Evolutionary conservation across 2,888 invertebrate genomes (phyloP), one percentile per base, ranked within the genome.

Genomic region (Acheta domesticus): DNA sequence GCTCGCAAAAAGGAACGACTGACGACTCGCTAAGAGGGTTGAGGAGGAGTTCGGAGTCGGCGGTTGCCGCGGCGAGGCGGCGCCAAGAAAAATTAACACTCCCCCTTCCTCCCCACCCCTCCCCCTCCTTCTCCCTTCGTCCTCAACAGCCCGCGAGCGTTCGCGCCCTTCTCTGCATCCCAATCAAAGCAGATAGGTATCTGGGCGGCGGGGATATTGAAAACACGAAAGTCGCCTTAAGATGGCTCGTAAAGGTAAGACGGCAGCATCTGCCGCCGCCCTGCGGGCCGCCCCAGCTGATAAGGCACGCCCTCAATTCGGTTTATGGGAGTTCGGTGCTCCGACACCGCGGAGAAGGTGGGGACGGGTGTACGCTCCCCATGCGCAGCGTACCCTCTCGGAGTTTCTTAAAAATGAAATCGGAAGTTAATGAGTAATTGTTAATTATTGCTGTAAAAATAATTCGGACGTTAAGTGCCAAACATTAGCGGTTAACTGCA

Each of bases 161-260:
- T 36, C 36, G 36, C 36, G 36, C 36, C 36, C 36, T 36, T 5
- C 8, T 36, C 36, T 36, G 62, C 62, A 62, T 62, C 62, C 62
- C 62, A 62, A 62, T 62, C 62, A 62, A n/a, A 62, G 62, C 62
- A n/a, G 36, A 36, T 36, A 36, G 36, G 36, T 36, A 36, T 36
- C 36, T 36, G 36, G 36, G 36, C 36, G 36, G 36, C 36, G 36
- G 36, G n/a, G n/a, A n/a, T 62, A 62, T 62, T 62, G 62, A 62
- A 62, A 62, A 62, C 62, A 62, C 62, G 62, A 62, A 62, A 62
- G 62, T 19, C 62, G 62, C 62, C 62, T 62, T 62, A 62, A 62
- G 62, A 62, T 62, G 14, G 16, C 16, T n/a, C 62, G 62, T 62
- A 62, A 62, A 62, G 62, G 62, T 62, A 62, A 62, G 62, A n/a